Conservation (phyloP, 2,113 vertebrate species). For the Prunella fulvescens region DNA sequence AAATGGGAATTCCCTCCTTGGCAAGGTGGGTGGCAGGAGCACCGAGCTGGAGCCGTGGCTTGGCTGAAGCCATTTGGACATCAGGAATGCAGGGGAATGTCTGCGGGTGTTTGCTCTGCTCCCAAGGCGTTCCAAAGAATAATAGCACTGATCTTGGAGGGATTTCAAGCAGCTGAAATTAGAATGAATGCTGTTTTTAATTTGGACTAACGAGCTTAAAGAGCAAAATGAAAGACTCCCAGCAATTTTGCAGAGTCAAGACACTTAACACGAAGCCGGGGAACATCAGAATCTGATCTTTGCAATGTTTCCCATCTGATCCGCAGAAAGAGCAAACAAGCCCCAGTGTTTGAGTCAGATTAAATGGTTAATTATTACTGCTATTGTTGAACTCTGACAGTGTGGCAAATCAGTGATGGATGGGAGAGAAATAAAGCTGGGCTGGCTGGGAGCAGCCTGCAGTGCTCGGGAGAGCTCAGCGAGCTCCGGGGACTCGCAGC, state of each 20-base stretch:
- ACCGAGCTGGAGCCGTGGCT: neutral
- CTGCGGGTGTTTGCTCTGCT: conserved; percentile 4
- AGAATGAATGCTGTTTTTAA: conserved; percentile 64
- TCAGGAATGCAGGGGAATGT: neutral
- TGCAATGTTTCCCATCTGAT: conserved; percentile 30
- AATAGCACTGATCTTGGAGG: conserved; percentile 52
- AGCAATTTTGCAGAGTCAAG: conserved; percentile 55
- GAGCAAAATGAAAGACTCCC: conserved; percentile 50
- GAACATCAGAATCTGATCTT: conserved; percentile 22
- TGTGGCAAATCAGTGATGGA: conserved; percentile 36
- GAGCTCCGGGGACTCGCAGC: neutral
- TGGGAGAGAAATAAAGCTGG: neutral
- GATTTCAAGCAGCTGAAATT: conserved; percentile 54
- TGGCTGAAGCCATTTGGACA: neutral
- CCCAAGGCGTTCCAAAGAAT: conserved; percentile 14
- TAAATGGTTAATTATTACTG: conserved; percentile 60
- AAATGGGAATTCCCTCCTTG: neutral
- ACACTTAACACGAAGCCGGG: conserved; percentile 20
- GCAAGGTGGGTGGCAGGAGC: neutral
- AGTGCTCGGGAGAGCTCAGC: neutral
- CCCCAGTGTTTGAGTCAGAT: conserved; percentile 24
- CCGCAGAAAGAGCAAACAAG: conserved; percentile 8
- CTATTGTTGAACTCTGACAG: conserved; percentile 56
- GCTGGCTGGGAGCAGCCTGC: conserved; percentile 11
- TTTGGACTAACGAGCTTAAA: conserved; percentile 59